Base-by-base conservation (phyloP, 2,113 vertebrate genomes). In the Cryptotis parvus region DNA sequence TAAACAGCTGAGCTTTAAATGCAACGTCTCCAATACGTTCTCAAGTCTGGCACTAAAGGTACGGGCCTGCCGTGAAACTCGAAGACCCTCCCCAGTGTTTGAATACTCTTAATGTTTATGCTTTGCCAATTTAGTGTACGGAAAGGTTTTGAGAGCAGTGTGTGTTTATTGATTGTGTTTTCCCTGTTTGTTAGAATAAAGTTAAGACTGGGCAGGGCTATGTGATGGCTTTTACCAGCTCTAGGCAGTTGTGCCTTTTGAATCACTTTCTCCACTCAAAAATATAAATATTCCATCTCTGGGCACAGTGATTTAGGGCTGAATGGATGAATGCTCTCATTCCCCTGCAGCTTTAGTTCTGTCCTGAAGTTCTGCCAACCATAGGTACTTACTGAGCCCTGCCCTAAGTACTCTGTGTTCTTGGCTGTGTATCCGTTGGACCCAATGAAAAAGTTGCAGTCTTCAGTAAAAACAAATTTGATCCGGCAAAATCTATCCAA, bases 1-100 rank as follows among this genome's bases (percentile, higher is more conserved):
- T 95, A 99, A 99, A 87, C 99, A 99, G 79, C 98, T 99, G 95
- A 99, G 99, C 96, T 99, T 99, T 95, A 99, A 99, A 88, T 99
- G 99, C 97, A 99, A 99, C 0, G 97, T 99, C 80, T 99, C 99
- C 66, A 99, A 98, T 95, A 99, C 99, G 0, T 97, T 99, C 77
- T 99, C 99, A 90, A 99, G 98, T 78, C 97, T 99, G 94, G 98
- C 99, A 2, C 97, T 99, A 84, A 99, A 99, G 98, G 99, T 99
- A 43, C 0, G 96, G 43, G 11, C 70, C 37, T n/a, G 0, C n/a
- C 6, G 0, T 2, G 4, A 6, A 24, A n/a, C 35, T 5, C 45
- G 26, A 79, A 75, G 33, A 29, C 29, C 22, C 8, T 65, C 26
- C 86, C 68, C 39, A 22, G 11, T 29, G 22, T 58, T 58, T 22